Base-by-base conservation (phyloP, 2,888 invertebrate species). In the Leptopterna dolabrata region DNA sequence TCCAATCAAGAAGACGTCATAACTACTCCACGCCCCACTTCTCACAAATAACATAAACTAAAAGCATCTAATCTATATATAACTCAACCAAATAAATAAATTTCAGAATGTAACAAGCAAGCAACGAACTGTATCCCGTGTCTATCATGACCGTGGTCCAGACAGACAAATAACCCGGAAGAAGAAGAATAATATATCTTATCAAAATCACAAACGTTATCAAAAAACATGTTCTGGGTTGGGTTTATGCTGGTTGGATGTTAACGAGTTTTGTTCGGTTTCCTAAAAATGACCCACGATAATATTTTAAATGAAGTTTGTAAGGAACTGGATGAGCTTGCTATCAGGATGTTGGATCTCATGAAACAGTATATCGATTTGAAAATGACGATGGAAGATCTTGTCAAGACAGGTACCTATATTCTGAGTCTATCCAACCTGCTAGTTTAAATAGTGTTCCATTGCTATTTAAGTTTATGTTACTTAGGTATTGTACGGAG, bases 311-410 rank as follows among this genome's bases (percentile, higher is more conserved):
- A 81, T 30, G 43, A 30, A 1, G 70, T 83, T 24, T 83, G 83
- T 24, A 71, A 71, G 36, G 92, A 95, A 84, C 91, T 97, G 36
- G 97, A 97, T 90, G 94, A 94, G 89, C 91, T 96, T 36, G 92
- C 94, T n/a, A 88, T 97, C 76, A 94, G 94, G 89, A 94, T 95
- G 89, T 92, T 97, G 87, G 94, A 95, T 90, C 91, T 97, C 51
- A 94, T 96, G 91, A 95, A 97, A 91, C 94, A 96, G 90, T 94
- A 95, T 91, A 93, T 97, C 89, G 92, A 92, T 78, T 92, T 94
- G 36, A 95, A 95, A 91, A 90, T 96, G 0, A 94, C 94, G 89
- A 93, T 97, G 87, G 96, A 97, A 92, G 93, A 93, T 13, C 92
- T 93, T 78, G 94, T 95, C 90, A 94, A 95, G 86, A 94, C 94